phyloP scores from a whole-genome alignment of 2,888 invertebrate species.

The Crocallis elinguaria region DNA sequence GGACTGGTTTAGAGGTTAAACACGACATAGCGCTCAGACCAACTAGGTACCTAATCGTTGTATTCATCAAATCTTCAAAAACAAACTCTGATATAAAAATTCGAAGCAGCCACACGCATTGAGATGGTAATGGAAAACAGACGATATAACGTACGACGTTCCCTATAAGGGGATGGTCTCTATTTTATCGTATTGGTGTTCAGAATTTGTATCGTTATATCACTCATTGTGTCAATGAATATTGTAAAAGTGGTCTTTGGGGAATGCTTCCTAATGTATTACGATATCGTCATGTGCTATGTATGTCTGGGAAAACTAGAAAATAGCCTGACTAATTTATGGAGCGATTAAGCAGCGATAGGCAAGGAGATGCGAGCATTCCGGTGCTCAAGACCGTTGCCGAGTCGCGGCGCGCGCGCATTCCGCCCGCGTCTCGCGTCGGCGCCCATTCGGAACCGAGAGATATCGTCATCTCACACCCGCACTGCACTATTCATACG shows the following conservation, averaged over 20 bases:
- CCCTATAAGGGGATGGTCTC: background rate
- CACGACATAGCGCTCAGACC: background rate
- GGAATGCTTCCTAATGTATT: background rate
- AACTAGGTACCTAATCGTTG: slow-evolving; percentile 1
- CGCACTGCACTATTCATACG: slow-evolving; percentile 41
- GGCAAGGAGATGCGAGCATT: slow-evolving; percentile 56
- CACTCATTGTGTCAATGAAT: slow-evolving; percentile 7
- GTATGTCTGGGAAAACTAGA: slow-evolving; percentile 29
- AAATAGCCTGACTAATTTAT: slow-evolving; percentile 30
- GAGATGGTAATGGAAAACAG: too few relatives aligned
- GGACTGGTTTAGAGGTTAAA: slow-evolving; percentile 33
- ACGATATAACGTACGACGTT: too few relatives aligned
- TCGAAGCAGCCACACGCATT: background rate
- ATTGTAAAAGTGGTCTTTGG: slow-evolving; percentile 30
- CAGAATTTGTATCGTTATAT: slow-evolving; percentile 26
- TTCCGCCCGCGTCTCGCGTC: slow-evolving; percentile 77
- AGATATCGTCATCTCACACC: slow-evolving; percentile 57
- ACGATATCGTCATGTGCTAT: background rate
- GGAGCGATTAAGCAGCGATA: slow-evolving; percentile 31
- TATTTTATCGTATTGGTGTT: slow-evolving; percentile 24
- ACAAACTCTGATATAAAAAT: background rate
- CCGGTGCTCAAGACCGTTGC: slow-evolving; percentile 54
- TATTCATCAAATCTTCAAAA: slow-evolving; percentile 10
- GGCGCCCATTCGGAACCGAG: slow-evolving; percentile 75
- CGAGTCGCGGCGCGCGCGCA: slow-evolving; percentile 72